These are phyloP conservation scores for Hippopotamus amphibius DNA, from an alignment of 2,113 vertebrate species.

Conservation along the genomic window DNA sequence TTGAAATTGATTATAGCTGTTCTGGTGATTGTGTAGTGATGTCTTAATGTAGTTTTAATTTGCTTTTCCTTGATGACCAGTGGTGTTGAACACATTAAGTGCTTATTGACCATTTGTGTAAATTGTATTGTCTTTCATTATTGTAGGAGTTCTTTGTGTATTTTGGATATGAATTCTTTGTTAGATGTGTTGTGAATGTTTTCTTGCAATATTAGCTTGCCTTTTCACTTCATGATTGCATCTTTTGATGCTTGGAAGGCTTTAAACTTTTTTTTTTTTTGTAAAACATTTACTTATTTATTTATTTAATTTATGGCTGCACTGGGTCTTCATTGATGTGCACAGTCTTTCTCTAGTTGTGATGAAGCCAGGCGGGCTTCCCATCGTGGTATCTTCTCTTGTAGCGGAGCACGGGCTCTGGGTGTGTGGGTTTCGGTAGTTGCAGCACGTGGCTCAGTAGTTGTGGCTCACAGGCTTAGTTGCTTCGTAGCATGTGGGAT, in stretches of 20 bases:
- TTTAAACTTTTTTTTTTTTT: neutral
- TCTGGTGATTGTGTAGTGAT: neutral
- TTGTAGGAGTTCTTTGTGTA: neutral
- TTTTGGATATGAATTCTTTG: neutral
- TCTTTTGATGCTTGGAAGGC: neutral
- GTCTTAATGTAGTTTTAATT: neutral
- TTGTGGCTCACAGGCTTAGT: too few species aligned
- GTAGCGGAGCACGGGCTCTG: too few species aligned
- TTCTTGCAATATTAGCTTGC: neutral
- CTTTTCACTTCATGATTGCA: neutral
- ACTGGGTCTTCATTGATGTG: too few species aligned
- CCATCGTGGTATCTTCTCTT: too few species aligned
- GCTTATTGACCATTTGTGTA: neutral
- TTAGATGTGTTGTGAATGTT: neutral
- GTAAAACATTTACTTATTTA: too few species aligned
- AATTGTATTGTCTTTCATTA: constrained; percentile 25
- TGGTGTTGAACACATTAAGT: neutral
- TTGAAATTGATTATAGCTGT: neutral
- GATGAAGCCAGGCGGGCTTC: too few species aligned
- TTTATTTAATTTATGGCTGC: too few species aligned
- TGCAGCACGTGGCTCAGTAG: too few species aligned
- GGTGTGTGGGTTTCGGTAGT: too few species aligned
- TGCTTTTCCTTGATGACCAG: neutral
- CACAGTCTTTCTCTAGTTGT: too few species aligned
- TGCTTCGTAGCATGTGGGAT: too few species aligned